Evolutionary conservation across 37 sponge, comb jelly and placozoan genomes (phyloP).

Genomic region (Cliona cf. orientalis): DNA sequence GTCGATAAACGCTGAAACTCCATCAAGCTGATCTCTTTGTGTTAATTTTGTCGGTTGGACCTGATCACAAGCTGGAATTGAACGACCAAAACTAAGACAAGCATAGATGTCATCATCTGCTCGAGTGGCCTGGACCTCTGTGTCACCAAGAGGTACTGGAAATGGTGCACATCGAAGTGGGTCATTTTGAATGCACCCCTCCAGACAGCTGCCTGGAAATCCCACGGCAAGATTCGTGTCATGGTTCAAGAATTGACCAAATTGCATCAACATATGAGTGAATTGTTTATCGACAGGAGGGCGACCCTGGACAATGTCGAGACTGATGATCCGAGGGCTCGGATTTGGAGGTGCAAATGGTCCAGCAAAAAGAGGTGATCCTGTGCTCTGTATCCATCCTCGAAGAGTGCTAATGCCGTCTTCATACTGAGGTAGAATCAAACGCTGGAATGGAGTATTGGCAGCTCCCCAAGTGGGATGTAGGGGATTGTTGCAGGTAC

Average conservation of each 20-base stretch:
- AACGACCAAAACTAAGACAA: conserved; percentile 53
- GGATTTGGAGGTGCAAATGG: conserved; percentile 77
- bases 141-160: conserved; percentile 43
- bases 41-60: conserved; percentile 11
- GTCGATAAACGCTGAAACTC: no score
- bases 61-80: conserved; percentile 37
- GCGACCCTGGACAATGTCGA: conserved; percentile 9
- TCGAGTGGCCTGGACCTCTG: conserved; percentile 4
- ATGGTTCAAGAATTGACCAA: conserved; percentile 94
- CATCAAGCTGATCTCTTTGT: conserved; percentile 66
- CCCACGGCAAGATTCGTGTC: conserved; percentile 56
- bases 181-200: neutral
- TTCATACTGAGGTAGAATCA: conserved; percentile 78
- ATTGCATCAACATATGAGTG: conserved; percentile 92
- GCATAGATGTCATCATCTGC: conserved; percentile 8
- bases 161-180: conserved; percentile 34
- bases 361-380: neutral
- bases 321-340: conserved; percentile 68
- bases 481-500: conserved; percentile 86
- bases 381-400: conserved; percentile 54
- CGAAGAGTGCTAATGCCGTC: conserved; percentile 56
- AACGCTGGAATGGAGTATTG: conserved; percentile 48
- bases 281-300: conserved; percentile 49
- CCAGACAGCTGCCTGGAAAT: neutral
- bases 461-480: conserved; percentile 73